A percentile compares a stretch with the other conserved stretches of the same genome.
phyloP scores from a whole-genome alignment of 2,888 invertebrate species.

The Yponomeuta plumbellus region DNA sequence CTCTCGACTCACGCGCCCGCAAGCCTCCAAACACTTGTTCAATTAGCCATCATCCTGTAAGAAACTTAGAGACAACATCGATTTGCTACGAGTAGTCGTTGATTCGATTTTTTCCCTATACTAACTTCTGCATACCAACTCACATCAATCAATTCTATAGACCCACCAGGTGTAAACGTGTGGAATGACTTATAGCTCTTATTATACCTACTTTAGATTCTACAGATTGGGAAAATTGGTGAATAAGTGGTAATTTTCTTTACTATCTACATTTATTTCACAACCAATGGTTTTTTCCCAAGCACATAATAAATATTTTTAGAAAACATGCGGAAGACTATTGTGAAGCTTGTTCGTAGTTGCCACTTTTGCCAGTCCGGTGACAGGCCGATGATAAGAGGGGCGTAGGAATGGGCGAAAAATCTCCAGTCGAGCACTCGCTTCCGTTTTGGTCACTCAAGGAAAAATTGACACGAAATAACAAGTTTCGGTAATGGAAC shows the following conservation, averaged over 20 bases:
- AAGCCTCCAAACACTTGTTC: constrained; percentile 71
- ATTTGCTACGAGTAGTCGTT: constrained; percentile 43
- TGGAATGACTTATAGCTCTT: too few relatives aligned
- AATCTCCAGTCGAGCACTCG: background rate
- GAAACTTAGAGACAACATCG: constrained; percentile 41
- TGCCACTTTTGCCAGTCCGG: constrained; percentile 23
- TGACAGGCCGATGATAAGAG: constrained; percentile 20
- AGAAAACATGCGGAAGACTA: constrained; percentile 32
- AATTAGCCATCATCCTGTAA: constrained; percentile 61
- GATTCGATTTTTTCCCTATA: constrained; percentile 4
- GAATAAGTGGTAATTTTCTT: too few relatives aligned
- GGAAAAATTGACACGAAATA: constrained; percentile 6
- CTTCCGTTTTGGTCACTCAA: constrained; percentile 1
- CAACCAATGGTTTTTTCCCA: background rate
- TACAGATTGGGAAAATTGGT: too few relatives aligned
- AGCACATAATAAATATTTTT: background rate
- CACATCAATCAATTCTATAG: too few relatives aligned
- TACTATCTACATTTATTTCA: background rate
- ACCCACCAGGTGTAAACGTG: too few relatives aligned
- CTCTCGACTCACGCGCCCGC: constrained; percentile 64
- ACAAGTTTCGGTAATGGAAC: background rate
- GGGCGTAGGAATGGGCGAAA: constrained; percentile 18
- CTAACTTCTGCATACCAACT: too few relatives aligned
- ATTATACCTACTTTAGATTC: too few relatives aligned
- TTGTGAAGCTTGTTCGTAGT: constrained; percentile 21